Evolutionary conservation across 2,888 invertebrate genomes (phyloP), one percentile per base, ranked within the genome.

Genomic region (Strigamia maritima): DNA sequence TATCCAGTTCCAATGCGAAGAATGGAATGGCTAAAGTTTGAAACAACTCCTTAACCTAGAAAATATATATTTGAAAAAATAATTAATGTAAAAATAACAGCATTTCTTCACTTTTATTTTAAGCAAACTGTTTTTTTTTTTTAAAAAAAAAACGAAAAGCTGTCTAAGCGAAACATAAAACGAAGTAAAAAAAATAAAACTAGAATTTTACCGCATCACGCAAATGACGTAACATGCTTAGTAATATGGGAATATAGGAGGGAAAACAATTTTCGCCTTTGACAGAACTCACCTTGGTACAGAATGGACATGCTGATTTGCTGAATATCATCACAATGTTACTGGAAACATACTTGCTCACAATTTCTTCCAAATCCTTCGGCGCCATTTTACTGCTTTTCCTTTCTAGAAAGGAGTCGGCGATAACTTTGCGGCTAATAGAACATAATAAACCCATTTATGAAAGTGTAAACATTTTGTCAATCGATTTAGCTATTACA

Each of bases 11-110:
- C 75, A 88, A 44, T 0, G 85, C 83, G 80, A 82, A 81, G 82
- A 83, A 87, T 10, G 83, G 81, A 16, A 87, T 84, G 77, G 84
- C 84, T 44, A 87, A 81, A 1, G 83, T 82, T 8, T 85, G 82
- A 79, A 89, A 87, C 26, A 88, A 81, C 2, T 85, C 84, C 82
- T 89, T 89, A 14, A 88, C 86, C 88, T 88, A 16, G 1, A 44
- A 44, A 44, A 1, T 4, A 44, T n/a, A 12, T 2, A 16, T 44
- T 14, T 14, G 10, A 35, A 6, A 35, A 35, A 35, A 4, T 3
- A 35, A 3, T 1, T 35, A 3, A 31, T 31, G 2, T 31, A 4
- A 16, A 44, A 44, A 16, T 10, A 14, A 44, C 44, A 44, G 7
- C 6, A 3, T 8, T 35, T 44, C 3, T 35, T 44, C 3, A 10